Conservation (phyloP, 1,140 invertebrate genomes). For the Dreissena polymorpha region DNA sequence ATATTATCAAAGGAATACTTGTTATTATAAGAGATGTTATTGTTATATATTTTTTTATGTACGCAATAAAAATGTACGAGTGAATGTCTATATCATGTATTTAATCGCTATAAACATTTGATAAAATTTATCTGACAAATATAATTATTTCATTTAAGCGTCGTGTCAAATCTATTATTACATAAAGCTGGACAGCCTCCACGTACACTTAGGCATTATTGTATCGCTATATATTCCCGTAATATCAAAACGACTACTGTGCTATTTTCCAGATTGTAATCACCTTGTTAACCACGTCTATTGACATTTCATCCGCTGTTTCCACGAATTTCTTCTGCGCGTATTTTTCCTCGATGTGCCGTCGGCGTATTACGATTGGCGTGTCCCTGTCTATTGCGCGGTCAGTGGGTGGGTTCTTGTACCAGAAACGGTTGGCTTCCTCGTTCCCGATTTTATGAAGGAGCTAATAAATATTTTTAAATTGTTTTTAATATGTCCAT, state of each 20-base stretch:
- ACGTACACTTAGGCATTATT: too few species aligned
- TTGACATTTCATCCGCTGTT: background rate
- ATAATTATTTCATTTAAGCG: too few species aligned
- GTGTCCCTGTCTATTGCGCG: conserved; percentile 7
- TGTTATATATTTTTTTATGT: background rate
- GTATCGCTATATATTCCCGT: too few species aligned
- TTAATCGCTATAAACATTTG: too few species aligned
- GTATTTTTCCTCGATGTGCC: conserved; percentile 38
- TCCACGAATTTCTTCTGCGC: conserved; percentile 14
- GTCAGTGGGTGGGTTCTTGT: background rate
- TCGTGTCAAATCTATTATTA: too few species aligned
- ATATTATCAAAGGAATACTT: background rate
- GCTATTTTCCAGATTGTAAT: too few species aligned
- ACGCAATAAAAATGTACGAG: background rate
- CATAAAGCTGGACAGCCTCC: too few species aligned
- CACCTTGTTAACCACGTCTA: background rate
- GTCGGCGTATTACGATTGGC: conserved; percentile 16
- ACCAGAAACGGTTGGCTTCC: conserved; percentile 22
- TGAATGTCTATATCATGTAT: background rate
- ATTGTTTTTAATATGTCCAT: background rate
- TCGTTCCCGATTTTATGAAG: conserved; percentile 23
- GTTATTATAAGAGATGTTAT: background rate
- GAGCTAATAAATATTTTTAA: background rate
- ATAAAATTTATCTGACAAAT: too few species aligned
- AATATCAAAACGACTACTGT: too few species aligned